Percentiles rank a stretch among this genome's conserved stretches.
These are phyloP conservation scores for Drosophila algonquin DNA, from an alignment of 2,888 invertebrate species.

Conservation along the genomic window DNA sequence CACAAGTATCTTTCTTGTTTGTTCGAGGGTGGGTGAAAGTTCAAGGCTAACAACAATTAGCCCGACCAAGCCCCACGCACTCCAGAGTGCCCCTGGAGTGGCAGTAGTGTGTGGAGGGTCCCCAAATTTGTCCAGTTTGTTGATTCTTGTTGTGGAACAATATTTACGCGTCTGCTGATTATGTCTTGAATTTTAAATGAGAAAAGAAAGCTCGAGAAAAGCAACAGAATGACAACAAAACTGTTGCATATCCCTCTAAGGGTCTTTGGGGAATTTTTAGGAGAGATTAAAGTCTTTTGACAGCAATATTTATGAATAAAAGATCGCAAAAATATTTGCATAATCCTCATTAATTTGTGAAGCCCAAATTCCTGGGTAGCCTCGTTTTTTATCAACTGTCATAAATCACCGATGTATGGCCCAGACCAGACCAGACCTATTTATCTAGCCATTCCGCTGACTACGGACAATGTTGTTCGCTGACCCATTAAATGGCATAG, in stretches of 20 bases:
- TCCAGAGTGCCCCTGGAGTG: constrained; percentile 32
- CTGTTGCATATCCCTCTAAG: constrained; percentile 33
- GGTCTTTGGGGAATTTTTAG: constrained; percentile 9
- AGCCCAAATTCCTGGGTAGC: neutral
- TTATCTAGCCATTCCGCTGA: constrained; percentile 8
- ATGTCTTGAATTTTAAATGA: constrained; percentile 36
- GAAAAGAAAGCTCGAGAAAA: neutral
- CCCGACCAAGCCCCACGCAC: constrained; percentile 12
- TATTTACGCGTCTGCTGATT: constrained; percentile 45
- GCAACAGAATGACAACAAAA: constrained; percentile 6
- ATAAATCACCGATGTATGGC: neutral
- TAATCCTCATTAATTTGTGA: neutral
- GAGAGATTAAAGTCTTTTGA: constrained; percentile 9
- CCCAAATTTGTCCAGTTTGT: constrained; percentile 26
- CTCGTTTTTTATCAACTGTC: neutral
- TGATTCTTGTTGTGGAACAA: constrained; percentile 22
- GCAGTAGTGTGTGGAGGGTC: constrained; percentile 18
- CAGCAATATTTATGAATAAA: constrained; percentile 13
- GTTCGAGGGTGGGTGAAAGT: constrained; percentile 28
- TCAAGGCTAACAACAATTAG: constrained; percentile 63
- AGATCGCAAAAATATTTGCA: neutral
- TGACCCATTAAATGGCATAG: constrained; percentile 60
- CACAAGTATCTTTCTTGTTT: constrained; percentile 30
- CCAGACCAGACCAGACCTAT: too few relatives aligned
- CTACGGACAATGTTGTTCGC: neutral